These are phyloP conservation scores for Spizaetus ornatus DNA, from an alignment of 2,113 vertebrate species.

Conservation along the genomic window DNA sequence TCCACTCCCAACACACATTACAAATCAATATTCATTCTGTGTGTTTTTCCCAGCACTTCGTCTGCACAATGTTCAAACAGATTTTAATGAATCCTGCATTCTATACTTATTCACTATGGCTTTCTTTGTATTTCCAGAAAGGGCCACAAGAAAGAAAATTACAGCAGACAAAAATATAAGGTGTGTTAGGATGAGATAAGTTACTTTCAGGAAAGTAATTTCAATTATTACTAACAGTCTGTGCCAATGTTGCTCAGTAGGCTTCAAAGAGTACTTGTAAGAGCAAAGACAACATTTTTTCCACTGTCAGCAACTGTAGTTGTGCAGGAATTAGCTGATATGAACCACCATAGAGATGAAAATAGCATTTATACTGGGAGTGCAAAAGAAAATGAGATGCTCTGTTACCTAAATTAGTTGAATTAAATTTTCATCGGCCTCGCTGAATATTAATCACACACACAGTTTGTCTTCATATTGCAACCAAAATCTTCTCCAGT, in stretches of 20 bases:
- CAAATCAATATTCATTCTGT: neutral
- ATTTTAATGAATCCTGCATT: neutral
- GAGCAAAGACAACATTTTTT: neutral
- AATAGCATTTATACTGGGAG: neutral
- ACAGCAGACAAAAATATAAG: slow-evolving; percentile 18
- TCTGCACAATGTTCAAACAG: neutral
- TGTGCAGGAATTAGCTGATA: slow-evolving; percentile 12
- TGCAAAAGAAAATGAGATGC: neutral
- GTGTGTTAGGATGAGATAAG: slow-evolving; percentile 46
- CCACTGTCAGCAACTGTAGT: neutral
- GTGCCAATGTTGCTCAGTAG: neutral
- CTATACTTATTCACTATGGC: neutral
- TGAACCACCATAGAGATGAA: neutral
- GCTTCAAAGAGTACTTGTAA: slow-evolving; percentile 24
- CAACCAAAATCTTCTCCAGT: neutral
- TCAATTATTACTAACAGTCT: slow-evolving; percentile 5
- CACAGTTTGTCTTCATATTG: neutral
- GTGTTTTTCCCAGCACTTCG: neutral
- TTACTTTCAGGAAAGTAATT: slow-evolving; percentile 28
- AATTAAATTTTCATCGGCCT: neutral
- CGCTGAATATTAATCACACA: neutral
- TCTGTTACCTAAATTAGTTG: slow-evolving; percentile 19
- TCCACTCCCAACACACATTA: neutral
- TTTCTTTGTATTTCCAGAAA: slow-evolving; percentile 12
- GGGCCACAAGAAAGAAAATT: neutral